Evolutionary conservation across 2,797 vertebrate species (phyloP), one percentile per base, ranked within the genome.

Genomic region (Triplophysa yarkandensis): DNA sequence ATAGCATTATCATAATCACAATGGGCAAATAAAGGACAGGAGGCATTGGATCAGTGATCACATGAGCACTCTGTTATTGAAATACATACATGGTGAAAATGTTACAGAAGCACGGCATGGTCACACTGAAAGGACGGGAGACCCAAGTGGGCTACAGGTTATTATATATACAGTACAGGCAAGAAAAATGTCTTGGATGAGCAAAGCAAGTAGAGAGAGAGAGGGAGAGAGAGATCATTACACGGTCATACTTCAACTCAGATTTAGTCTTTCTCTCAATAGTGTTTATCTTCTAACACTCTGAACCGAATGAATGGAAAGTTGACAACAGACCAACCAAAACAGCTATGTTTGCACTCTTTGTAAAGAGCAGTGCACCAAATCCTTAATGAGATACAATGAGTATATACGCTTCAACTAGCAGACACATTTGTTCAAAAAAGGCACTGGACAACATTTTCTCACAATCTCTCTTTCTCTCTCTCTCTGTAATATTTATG

Each of bases 21-120:
- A n/a, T 21, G 8, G 2, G 7, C 6, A 16, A 17, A 70, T 19
- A 52, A 88, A 83, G 11, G 79, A 90, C 86, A 86, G 79, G 27
- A 82, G 84, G 84, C 87, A 30, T 64, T 60, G 0, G 0, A 19
- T 82, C 80, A 79, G 88, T 90, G 89, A 88, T 88, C 88, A 92
- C 88, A 89, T 88, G 85, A 91, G 87, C 88, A 92, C 87, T 89
- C 91, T 90, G 89, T 92, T 90, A 89, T 90, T 85, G 85, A 90
- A 87, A 90, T 91, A 86, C 85, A 92, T 83, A 91, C 85, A 87
- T 86, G 81, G 87, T 86, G 83, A 87, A 89, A 89, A 89, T 85
- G 86, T 87, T 83, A 80, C 89, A 90, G 86, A 89, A 80, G 21
- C 85, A 85, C 82, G 86, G 89, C 74, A 89, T 83, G 77, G 82